phyloP scores from a whole-genome alignment of 2,888 invertebrate genomes.

The Dicyrtoma fusca region DNA sequence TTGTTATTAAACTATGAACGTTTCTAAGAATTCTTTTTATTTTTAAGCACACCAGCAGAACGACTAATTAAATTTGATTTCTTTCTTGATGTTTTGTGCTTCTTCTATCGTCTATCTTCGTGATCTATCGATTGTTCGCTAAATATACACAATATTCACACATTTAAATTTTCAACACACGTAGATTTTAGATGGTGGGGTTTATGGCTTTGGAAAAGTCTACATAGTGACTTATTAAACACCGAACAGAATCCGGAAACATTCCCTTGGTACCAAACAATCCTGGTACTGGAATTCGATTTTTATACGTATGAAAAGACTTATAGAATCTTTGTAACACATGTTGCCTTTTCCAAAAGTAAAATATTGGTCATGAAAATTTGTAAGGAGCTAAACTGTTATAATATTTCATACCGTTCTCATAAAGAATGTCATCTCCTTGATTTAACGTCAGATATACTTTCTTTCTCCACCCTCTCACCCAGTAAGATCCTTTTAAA shows the following conservation, averaged over 20 bases:
- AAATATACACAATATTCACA: neutral
- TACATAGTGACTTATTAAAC: too few relatives aligned
- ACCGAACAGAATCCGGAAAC: too few relatives aligned
- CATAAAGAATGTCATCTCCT: slow-evolving; percentile 77
- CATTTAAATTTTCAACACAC: too few relatives aligned
- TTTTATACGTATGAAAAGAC: too few relatives aligned
- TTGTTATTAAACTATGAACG: slow-evolving; percentile 31
- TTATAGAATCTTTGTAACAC: too few relatives aligned
- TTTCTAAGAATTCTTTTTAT: slow-evolving; percentile 54
- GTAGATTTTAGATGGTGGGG: too few relatives aligned
- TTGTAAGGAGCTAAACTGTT: neutral
- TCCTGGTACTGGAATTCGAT: too few relatives aligned
- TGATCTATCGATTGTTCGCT: slow-evolving; percentile 34
- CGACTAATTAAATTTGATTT: slow-evolving; percentile 59
- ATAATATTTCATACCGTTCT: slow-evolving; percentile 61
- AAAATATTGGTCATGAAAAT: too few relatives aligned
- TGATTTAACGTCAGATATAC: slow-evolving; percentile 62
- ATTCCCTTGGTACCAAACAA: too few relatives aligned
- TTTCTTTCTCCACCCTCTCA: slow-evolving; percentile 70
- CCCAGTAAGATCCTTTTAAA: slow-evolving; percentile 67
- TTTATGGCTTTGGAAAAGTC: too few relatives aligned
- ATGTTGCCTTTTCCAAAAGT: too few relatives aligned
- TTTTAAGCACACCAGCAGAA: slow-evolving; percentile 58
- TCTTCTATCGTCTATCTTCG: too few relatives aligned
- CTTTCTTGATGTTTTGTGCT: slow-evolving; percentile 58